Base-by-base conservation (phyloP, 2,888 invertebrate genomes). In the Drosophila ustulata region DNA sequence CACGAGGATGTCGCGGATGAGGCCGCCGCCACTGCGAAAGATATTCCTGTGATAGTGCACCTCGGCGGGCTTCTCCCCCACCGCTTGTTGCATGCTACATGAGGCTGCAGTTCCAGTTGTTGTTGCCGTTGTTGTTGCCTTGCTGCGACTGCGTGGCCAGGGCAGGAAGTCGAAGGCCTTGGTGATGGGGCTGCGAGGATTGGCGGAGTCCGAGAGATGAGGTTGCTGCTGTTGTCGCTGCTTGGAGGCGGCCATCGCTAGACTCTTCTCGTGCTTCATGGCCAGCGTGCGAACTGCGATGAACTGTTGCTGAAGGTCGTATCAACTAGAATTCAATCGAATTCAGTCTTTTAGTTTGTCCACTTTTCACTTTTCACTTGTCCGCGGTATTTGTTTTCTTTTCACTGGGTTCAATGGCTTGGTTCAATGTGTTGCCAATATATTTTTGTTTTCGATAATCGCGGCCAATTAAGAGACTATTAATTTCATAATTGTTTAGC, bases 91-190 rank as follows among this genome's bases (percentile, higher is more conserved):
- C 4, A 63, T 73, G 26, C 13, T 41, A 37, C 57, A 28, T 51
- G 55, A 23, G 18, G 59, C 51, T 5, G 50, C 25, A 7, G 56
- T 34, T 26, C 45, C 43, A 3, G 55, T 46, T 3, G 68, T n/a
- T 0, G 37, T 5, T 0, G 37, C n/a, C 4, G 37, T n/a, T n/a
- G 32, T 8, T 32, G 37, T n/a, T 1, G 71, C 49, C 61, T 89
- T 91, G 70, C 82, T 90, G 61, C 83, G 83, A 51, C 80, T 90
- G 45, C 91, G 86, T 9, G 90, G 66, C 92, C 92, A 92, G 34
- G 92, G 91, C 11, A 92, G 78, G 52, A 92, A 92, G 57, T 92
- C 92, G 59, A 92, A 91, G 41, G 92, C 92, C 75, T 92, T 92
- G 58, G 90, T 91, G 6, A 92, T 92, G 61, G 92, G 91, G 68